Evolutionary conservation across 1,140 invertebrate genomes (phyloP), one percentile per base, ranked within the genome.

Genomic region (Arctopsyche grandis): DNA sequence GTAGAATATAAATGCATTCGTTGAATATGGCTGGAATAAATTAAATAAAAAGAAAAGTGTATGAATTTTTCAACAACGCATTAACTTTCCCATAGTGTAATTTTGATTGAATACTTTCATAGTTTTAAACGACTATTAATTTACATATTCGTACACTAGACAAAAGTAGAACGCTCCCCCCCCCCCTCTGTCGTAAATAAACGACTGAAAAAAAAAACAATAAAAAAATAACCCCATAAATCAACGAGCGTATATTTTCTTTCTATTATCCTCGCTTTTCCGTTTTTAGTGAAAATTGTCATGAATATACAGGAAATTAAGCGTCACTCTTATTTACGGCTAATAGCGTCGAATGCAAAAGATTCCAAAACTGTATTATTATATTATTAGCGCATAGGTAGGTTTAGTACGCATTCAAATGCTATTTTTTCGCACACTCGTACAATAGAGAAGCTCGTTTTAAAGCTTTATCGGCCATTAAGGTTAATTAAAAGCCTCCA

Each of bases 241-340:
- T 46, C 22, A 77, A 63, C 60, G 43, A 24, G 9, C 46, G 24
- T 10, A 60, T 26, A 75, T 79, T 79, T 79, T 78, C 75, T 73
- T 70, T 75, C 66, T 75, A 69, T 80, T 46, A 71, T 71, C 73
- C 24, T 38, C 21, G 19, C 71, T 56, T 60, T 71, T 80, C 79
- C 75, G 75, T 60, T 74, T 63, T 52, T 70, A 70, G 69, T 24
- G 69, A 77, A 80, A 80, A 80, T 76, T 69, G 79, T 80, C 79
- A 79, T 69, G 75, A 63, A 48, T 70, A 78, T 10, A 78, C 70
- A 75, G 80, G 80, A 81, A 81, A 81, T 81, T 81, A 81, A 81
- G 71, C 76, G 73, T 78, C 79, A 69, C 66, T 78, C 76, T 81
- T 81, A 81, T 81, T 81, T 81, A 81, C 79, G 69, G 69, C 80